Percentiles rank a stretch among this genome's conserved stretches.
These are phyloP conservation scores for Dermolepida albohirtum DNA, from an alignment of 2,888 invertebrate genomes.

Conservation along the genomic window DNA sequence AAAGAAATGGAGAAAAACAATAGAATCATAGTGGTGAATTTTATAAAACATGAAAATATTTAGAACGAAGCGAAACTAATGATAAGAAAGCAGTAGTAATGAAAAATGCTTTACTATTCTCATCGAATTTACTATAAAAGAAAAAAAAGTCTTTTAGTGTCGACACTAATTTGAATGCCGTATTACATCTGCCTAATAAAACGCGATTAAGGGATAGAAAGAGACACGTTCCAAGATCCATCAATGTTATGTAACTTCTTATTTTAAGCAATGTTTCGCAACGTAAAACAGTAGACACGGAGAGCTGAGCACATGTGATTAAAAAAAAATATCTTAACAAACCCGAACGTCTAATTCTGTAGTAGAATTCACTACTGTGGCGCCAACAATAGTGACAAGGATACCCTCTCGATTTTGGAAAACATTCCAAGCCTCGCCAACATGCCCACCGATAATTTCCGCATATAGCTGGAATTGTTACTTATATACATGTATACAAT, in stretches of 20 bases:
- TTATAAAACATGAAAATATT: too few relatives aligned
- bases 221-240: too few relatives aligned
- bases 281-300: constrained; percentile 65
- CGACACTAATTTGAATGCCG: too few relatives aligned
- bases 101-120: too few relatives aligned
- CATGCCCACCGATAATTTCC: constrained; percentile 68
- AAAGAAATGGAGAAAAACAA: too few relatives aligned
- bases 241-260: constrained; percentile 59
- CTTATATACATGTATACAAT: constrained; percentile 60
- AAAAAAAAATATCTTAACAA: constrained; percentile 55
- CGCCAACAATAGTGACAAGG: constrained; percentile 72
- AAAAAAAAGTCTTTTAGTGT: too few relatives aligned
- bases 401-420: constrained; percentile 70
- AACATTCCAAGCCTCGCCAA: constrained; percentile 70
- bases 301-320: constrained; percentile 45
- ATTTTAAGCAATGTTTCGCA: constrained; percentile 62
- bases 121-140: too few relatives aligned
- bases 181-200: too few relatives aligned
- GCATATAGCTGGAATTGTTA: constrained; percentile 57
- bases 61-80: too few relatives aligned
- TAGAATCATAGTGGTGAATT: too few relatives aligned
- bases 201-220: too few relatives aligned
- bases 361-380: constrained; percentile 73
- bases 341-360: constrained; percentile 66
- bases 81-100: too few relatives aligned